Base-by-base conservation (phyloP, 2,888 invertebrate species). In the Lepidonotus clava region DNA sequence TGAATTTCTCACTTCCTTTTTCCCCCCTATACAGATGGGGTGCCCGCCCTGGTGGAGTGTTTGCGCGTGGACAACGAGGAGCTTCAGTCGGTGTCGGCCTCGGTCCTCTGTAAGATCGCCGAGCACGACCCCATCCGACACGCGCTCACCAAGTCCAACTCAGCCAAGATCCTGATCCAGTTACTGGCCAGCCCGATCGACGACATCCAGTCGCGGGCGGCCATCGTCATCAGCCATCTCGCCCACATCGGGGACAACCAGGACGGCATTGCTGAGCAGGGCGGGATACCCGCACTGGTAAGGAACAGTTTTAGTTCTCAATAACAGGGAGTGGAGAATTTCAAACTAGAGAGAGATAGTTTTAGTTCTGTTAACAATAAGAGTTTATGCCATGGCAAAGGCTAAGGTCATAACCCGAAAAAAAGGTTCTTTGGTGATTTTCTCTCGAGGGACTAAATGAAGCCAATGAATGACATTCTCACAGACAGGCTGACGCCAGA, bases 71-170 rank as follows among this genome's bases (percentile, higher is more conserved):
- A 92, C 24, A 92, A 91, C 83, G 91, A 92, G 38, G 92, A 92
- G 36, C 88, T 94, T 14, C 92, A 93, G 87, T 91, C 93, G 28
- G 92, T 93, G 14, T 91, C 94, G 0, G 92, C 92, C 0, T 93
- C 94, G 0, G 94, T 94, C 1, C 88, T 94, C 24, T 93, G 93
- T 87, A 94, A 94, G 91, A 94, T 93, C 53, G 93, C 94, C 0
- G 93, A 94, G 66, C 91, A 94, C 86, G 89, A 90, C 4, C 90
- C 90, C 21, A 92, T 94, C 21, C 90, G 92, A 21, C 67, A 90
- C 28, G 92, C 92, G 21, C 90, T 94, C 32, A 92, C 93, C 0
- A 83, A 89, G 18, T 91, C 92, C 40, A 90, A 92, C 11, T 92
- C 94, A 34, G 91, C 91, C 11, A 91, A 91, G 5, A 92, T 92